Evolutionary conservation across 2,888 invertebrate species (phyloP), one percentile per base, ranked within the genome.

Genomic region (Rhaphigaster nebulosa): DNA sequence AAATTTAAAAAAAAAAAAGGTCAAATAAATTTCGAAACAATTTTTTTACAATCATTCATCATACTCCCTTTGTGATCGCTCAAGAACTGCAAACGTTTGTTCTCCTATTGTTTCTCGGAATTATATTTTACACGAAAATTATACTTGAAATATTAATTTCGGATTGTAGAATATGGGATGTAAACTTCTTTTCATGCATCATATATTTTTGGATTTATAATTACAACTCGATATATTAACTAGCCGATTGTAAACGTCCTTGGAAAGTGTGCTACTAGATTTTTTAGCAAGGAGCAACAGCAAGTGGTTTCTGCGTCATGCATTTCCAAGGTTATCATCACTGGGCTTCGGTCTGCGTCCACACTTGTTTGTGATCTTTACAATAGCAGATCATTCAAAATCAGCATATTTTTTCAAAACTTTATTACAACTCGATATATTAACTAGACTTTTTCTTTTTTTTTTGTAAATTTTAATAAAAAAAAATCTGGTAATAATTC

Each of bases 301-400:
- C 84, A 41, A 84, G 84, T 41, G 45, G 26, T 84, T 29, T 45
- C 84, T 84, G 84, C 84, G 84, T 84, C 84, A 84, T 84, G 13
- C 45, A 26, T 45, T 84, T 18, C n/a, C 84, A 84, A 84, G 84
- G 84, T 45, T 45, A 41, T 45, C 84, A 50, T 84, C 45, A 15
- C 5, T 6, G 84, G 45, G 45, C 84, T 41, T 45, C n/a, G 41
- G 45, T 76, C 34, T 76, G 18, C 70, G 70, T 76, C 70, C 5
- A 38, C 70, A 38, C 70, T 76, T 76, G 70, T 76, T 76, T 76
- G 70, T 76, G 34, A 38, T 38, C 5, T 20, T 76, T 76, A 38
- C 70, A 76, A 38, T 76, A 38, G 34, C 34, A 23, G 20, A 76
- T 34, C 38, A 76, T 38, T 38, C 70, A 8, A 38, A 38, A 38